A percentile compares a stretch with the other conserved stretches of the same genome.
phyloP scores from a whole-genome alignment of 1,140 invertebrate species.

The Pseudachorutes palmiensis region DNA sequence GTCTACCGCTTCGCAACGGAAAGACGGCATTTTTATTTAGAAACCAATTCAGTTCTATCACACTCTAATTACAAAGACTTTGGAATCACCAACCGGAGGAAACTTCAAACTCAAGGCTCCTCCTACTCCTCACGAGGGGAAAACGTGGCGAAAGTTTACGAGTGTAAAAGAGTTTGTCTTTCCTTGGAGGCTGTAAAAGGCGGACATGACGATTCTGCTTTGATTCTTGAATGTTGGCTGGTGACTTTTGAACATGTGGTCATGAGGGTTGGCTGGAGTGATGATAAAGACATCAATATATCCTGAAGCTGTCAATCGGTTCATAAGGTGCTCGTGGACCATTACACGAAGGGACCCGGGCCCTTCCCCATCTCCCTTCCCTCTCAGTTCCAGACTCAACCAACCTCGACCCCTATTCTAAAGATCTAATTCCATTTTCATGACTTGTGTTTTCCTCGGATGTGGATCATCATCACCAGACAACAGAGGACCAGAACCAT shows the following conservation, averaged over 20 bases:
- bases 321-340: constrained; percentile 34
- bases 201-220: no score
- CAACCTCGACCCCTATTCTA: no score
- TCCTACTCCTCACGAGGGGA: no score
- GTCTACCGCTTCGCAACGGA: background rate
- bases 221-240: constrained; percentile 16
- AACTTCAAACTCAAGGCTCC: no score
- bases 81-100: no score
- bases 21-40: constrained; percentile 21
- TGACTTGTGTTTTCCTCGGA: constrained; percentile 36
- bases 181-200: no score
- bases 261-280: background rate
- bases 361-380: background rate
- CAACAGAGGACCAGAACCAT: no score
- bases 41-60: background rate
- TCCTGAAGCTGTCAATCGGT: constrained; percentile 25
- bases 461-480: no score
- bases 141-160: no score
- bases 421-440: constrained; percentile 35
- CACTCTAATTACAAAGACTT: background rate
- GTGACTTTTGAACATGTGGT: constrained; percentile 35
- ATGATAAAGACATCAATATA: constrained; percentile 33
- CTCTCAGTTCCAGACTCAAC: no score
- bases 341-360: constrained; percentile 15
- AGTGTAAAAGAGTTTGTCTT: no score